A percentile compares a stretch with the other conserved stretches of the same genome.
phyloP scores from a whole-genome alignment of 2,888 invertebrate species.

The Eupithecia inturbata region DNA sequence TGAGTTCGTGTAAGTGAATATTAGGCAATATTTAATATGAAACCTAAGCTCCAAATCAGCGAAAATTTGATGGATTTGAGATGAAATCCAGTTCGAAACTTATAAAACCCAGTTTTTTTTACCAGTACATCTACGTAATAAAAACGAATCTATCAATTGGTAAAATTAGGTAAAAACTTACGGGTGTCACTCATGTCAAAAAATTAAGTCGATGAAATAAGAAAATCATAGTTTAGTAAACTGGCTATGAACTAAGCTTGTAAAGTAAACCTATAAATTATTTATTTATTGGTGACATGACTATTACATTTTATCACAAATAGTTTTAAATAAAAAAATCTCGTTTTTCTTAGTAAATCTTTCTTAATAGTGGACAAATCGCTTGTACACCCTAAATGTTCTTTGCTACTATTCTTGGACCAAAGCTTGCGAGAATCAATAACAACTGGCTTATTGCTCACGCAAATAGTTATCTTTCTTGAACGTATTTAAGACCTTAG shows the following conservation, averaged over 20 bases:
- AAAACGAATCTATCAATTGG: background rate
- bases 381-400: too few species aligned
- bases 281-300: too few species aligned
- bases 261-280: too few species aligned
- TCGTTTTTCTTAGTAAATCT: too few species aligned
- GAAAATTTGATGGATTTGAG: slow-evolving; percentile 30
- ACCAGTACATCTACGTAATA: background rate
- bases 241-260: too few species aligned
- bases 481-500: slow-evolving; percentile 6
- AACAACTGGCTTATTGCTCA: too few species aligned
- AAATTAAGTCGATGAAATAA: background rate
- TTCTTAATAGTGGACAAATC: too few species aligned
- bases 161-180: background rate
- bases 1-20: slow-evolving; percentile 13
- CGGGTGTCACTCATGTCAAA: background rate
- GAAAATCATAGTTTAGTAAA: background rate
- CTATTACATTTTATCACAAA: too few species aligned
- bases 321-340: too few species aligned
- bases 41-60: slow-evolving; percentile 21
- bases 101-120: slow-evolving; percentile 2
- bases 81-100: slow-evolving; percentile 25
- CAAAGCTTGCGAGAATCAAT: too few species aligned
- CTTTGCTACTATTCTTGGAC: too few species aligned
- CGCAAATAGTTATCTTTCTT: slow-evolving; percentile 10
- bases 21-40: slow-evolving; percentile 23